phyloP scores from a whole-genome alignment of 1,140 invertebrate species.

The Acyrthosiphon pisum region DNA sequence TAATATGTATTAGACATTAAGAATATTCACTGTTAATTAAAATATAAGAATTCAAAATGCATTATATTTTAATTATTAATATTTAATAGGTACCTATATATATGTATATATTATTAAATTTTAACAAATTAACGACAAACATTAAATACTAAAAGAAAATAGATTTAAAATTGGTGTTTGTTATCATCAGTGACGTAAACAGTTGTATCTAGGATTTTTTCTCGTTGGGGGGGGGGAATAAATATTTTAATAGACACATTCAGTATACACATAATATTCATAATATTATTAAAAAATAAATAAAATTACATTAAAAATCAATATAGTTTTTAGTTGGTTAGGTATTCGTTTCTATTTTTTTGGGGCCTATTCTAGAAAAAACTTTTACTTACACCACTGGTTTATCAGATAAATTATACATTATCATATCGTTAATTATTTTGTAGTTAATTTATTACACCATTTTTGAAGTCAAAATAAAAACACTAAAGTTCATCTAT shows the following conservation, averaged over 20 bases:
- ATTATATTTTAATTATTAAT: not conserved
- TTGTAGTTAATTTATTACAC: not conserved
- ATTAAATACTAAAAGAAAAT: not conserved
- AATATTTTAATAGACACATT: no score
- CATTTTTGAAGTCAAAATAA: not conserved
- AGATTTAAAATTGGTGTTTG: not conserved
- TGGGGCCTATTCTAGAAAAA: not conserved
- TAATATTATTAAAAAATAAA: not conserved
- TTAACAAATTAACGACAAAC: not conserved
- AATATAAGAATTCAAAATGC: not conserved
- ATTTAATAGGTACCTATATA: not conserved
- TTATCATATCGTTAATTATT: constrained; percentile 7
- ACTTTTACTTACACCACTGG: not conserved
- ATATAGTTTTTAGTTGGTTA: not conserved
- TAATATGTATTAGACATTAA: not conserved
- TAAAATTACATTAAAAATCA: not conserved
- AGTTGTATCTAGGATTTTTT: no score
- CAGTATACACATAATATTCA: no score
- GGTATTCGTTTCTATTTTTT: not conserved
- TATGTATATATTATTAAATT: no score
- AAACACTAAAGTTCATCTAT: not conserved
- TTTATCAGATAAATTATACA: not conserved
- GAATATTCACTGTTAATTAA: not conserved
- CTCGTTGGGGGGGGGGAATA: no score
- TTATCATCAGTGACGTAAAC: not conserved